phyloP scores from a whole-genome alignment of 53 echinoderm and acorn worm genomes.

The Arbacia lixula region DNA sequence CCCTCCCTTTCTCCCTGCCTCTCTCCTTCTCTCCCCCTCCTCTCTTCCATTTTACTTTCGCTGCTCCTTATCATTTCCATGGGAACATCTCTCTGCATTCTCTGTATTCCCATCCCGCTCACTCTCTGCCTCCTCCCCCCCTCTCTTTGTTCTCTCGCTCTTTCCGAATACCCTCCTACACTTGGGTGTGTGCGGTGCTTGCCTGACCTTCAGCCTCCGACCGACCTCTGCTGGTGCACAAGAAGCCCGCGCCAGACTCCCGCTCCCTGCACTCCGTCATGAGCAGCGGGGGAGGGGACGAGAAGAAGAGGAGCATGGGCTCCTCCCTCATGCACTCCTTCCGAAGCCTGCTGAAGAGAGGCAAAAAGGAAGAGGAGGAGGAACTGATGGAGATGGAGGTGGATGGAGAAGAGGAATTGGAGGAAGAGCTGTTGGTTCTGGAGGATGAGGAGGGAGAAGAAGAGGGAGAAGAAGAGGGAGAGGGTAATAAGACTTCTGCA shows the following conservation, averaged over 20 bases:
- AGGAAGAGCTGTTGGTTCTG: background rate
- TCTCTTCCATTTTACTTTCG: background rate
- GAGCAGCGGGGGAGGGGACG: constrained; percentile 18
- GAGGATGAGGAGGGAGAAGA: constrained; percentile 33
- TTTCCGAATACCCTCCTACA: background rate
- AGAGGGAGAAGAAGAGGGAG: constrained; percentile 1
- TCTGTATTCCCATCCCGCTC: background rate
- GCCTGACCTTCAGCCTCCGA: constrained; percentile 47
- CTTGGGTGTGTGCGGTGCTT: background rate
- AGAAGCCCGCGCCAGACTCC: constrained; percentile 18
- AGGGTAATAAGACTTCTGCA: constrained; percentile 14
- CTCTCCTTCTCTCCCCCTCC: background rate
- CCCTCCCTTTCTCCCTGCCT: background rate
- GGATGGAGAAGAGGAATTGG: background rate
- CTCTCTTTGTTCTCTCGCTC: background rate
- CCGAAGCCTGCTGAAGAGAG: constrained; percentile 40
- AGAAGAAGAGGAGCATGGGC: constrained; percentile 29
- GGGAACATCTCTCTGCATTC: background rate
- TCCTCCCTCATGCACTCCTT: constrained; percentile 61
- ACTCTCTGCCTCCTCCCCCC: background rate
- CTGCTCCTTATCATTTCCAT: background rate
- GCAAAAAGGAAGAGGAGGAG: constrained; percentile 44
- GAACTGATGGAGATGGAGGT: background rate
- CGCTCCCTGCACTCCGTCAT: constrained; percentile 27
- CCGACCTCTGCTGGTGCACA: constrained; percentile 48